phyloP scores from a whole-genome alignment of 2,113 vertebrate species.

The Coptodon rendalli region DNA sequence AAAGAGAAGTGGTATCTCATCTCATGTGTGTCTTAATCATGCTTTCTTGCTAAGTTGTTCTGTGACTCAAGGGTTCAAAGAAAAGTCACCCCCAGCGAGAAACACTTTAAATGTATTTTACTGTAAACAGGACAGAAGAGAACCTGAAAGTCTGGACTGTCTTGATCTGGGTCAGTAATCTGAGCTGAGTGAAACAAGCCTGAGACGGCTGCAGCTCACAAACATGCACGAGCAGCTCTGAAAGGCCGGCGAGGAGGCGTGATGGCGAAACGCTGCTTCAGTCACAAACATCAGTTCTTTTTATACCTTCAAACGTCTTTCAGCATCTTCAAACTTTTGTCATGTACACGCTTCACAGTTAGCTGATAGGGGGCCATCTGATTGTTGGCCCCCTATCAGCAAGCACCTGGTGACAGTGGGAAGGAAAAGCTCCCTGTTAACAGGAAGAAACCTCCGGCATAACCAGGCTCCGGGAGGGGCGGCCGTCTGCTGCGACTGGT shows the following conservation, averaged over 20 bases:
- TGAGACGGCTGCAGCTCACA: not conserved
- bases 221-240: not conserved
- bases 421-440: not conserved
- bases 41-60: accelerated
- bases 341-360: accelerated
- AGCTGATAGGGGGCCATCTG: not conserved
- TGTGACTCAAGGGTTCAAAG: accelerated
- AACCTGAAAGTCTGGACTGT: not conserved
- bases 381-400: not conserved
- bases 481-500: accelerated
- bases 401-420: not conserved
- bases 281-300: not conserved
- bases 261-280: not conserved
- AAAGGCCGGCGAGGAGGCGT: not conserved
- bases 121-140: not conserved
- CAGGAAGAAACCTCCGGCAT: not conserved
- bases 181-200: not conserved
- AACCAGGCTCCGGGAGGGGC: not conserved
- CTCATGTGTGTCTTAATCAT: not conserved
- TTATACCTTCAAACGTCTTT: not conserved
- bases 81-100: not conserved
- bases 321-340: not conserved
- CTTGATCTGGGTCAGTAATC: not conserved
- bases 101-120: not conserved
- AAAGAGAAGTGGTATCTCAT: accelerated